Conservation (phyloP, 2,797 vertebrate genomes). For the Channallabes apus region DNA sequence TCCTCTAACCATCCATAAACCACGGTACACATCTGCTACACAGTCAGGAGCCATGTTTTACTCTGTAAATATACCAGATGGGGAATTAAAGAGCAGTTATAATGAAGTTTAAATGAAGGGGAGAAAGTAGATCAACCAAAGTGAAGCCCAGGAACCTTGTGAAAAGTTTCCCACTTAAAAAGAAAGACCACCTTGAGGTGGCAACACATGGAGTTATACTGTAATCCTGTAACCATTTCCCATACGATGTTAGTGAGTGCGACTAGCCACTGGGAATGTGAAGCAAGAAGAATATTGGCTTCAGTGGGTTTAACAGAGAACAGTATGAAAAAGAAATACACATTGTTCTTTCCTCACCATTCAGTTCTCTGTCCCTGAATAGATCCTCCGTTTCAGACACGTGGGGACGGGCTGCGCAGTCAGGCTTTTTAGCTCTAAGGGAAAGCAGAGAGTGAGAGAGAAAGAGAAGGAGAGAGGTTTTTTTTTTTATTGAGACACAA, state of each 20-base stretch:
- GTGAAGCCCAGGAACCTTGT: slow-evolving; percentile 53
- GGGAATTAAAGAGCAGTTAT: slow-evolving; percentile 73
- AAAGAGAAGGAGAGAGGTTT: not conserved
- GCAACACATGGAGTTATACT: slow-evolving; percentile 44
- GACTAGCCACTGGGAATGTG: slow-evolving; percentile 22
- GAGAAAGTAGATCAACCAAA: slow-evolving; percentile 64
- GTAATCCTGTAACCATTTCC: slow-evolving; percentile 41
- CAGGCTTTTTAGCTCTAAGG: slow-evolving; percentile 90
- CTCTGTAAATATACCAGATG: slow-evolving; percentile 79
- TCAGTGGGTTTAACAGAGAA: not conserved
- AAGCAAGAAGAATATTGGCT: not conserved
- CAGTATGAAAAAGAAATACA: not conserved
- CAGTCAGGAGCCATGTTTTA: slow-evolving; percentile 73
- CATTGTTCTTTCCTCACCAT: slow-evolving; percentile 74
- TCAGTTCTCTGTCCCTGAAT: slow-evolving; percentile 91
- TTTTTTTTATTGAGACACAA: slow-evolving; percentile 13
- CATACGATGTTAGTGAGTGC: slow-evolving; percentile 41
- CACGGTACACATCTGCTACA: slow-evolving; percentile 75
- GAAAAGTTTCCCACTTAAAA: slow-evolving; percentile 56
- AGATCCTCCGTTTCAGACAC: slow-evolving; percentile 84
- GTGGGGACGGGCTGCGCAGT: slow-evolving; percentile 85
- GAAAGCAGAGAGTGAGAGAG: slow-evolving; percentile 38
- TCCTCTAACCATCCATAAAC: slow-evolving; percentile 72
- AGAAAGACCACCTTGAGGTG: slow-evolving; percentile 52
- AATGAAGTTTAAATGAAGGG: slow-evolving; percentile 67